These are phyloP conservation scores for Catalaphyllia jardinei DNA, from an alignment of 64 coral and sea anemone species.

Conservation along the genomic window DNA sequence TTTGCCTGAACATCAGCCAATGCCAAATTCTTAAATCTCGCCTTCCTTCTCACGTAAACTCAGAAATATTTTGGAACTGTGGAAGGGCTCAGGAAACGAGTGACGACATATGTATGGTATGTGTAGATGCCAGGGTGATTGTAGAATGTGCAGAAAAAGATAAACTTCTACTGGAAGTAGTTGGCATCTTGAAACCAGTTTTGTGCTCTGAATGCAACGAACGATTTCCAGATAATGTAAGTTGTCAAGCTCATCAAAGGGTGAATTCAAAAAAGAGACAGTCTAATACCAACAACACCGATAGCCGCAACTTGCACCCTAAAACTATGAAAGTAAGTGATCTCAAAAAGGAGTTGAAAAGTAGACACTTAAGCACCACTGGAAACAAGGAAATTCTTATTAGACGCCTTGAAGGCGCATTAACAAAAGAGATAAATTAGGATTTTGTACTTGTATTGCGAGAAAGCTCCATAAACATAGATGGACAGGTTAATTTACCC, in stretches of 20 bases:
- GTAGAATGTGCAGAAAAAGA: slow-evolving; percentile 4
- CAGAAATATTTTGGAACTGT: not conserved
- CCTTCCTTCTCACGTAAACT: slow-evolving; percentile 29
- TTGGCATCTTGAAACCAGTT: slow-evolving; percentile 19
- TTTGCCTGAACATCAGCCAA: slow-evolving; percentile 54
- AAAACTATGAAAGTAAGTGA: slow-evolving; percentile 19
- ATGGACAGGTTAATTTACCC: not conserved
- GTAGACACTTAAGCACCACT: slow-evolving; percentile 40
- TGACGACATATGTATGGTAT: slow-evolving; percentile 13
- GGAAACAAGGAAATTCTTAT: slow-evolving; percentile 41
- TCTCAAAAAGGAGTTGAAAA: slow-evolving; percentile 17
- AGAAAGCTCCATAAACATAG: not conserved
- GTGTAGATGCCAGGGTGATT: slow-evolving; percentile 3
- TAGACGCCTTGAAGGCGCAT: slow-evolving; percentile 25
- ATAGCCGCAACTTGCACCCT: not conserved
- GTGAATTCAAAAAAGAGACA: not conserved
- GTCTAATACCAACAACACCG: not conserved
- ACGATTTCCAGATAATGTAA: slow-evolving; percentile 1
- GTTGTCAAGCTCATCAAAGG: not conserved
- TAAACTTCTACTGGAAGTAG: slow-evolving; percentile 1
- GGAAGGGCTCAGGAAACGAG: slow-evolving; percentile 5
- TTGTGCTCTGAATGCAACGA: not conserved
- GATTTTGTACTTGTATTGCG: not conserved
- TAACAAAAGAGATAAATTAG: not conserved
- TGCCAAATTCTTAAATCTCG: slow-evolving; percentile 11